Evolutionary conservation across 2,113 vertebrate genomes (phyloP).

Genomic region (Chaetura pelagica): DNA sequence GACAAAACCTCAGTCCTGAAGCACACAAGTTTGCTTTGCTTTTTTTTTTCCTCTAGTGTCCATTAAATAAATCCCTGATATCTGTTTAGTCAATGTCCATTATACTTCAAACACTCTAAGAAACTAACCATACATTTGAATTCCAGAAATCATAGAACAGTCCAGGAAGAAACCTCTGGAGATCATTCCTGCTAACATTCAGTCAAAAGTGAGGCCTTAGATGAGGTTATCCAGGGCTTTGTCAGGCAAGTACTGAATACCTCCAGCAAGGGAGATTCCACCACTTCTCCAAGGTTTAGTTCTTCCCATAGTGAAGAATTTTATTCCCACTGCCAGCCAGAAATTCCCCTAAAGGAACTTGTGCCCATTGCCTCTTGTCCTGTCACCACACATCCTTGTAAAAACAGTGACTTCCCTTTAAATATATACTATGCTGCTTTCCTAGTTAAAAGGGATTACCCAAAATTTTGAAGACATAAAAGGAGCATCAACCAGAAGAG

Average conservation of each 20-base stretch:
- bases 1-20: background rate
- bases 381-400: background rate
- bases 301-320: background rate
- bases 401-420: background rate
- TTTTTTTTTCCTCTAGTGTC: fast-evolving
- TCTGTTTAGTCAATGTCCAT: background rate
- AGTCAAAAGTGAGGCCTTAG: background rate
- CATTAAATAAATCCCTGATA: background rate
- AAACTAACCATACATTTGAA: background rate
- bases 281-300: background rate
- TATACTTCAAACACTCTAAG: background rate
- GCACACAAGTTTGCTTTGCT: background rate
- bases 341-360: background rate
- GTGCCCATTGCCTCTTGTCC: background rate
- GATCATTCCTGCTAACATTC: background rate
- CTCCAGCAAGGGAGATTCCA: no score
- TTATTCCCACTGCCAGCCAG: background rate
- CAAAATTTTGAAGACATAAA: background rate
- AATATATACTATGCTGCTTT: background rate
- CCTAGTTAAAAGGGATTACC: background rate
- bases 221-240: no score
- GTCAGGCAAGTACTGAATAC: no score
- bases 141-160: background rate
- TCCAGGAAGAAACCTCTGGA: background rate
- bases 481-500: background rate